Base-by-base conservation (phyloP, 2,113 vertebrate genomes). In the Eretmochelys imbricata region DNA sequence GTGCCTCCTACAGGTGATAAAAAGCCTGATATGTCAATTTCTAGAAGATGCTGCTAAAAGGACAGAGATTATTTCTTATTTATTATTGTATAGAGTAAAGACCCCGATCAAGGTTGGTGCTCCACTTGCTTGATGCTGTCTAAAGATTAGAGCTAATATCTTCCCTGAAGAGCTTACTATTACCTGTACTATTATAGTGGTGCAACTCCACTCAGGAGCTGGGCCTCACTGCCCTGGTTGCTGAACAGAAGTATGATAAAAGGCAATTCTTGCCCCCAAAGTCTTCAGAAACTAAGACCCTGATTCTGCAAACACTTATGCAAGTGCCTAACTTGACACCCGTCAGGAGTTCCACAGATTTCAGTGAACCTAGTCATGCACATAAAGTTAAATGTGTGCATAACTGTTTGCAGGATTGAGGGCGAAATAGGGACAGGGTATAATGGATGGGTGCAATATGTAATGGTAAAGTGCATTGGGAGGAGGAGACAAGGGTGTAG, bases 61-160 rank as follows among this genome's bases (percentile, higher is more conserved):
- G 14, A 6, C 16, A 24, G 17, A 22, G 5, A 48, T 72, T 46
- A 10, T 59, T 54, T 31, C 55, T 55, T 72, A 35, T 7, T n/a
- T 72, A 72, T 38, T 72, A n/a, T 72, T 4, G 27, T 72, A 38
- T 35, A 38, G n/a, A 9, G 8, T 72, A 38, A 9, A 72, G 65
- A 19, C 17, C n/a, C 19, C n/a, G 22, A 10, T 38, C 31, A 38
- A 31, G 35, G 10, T 38, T 38, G 65, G 6, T 75, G 84, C n/a
- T 75, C 13, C 35, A 29, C n/a, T 2, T 0, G 10, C n/a, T 13
- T 7, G 8, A 17, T 90, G 35, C 10, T 35, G 1, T 50, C 4
- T 14, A 38, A 5, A 42, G 10, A 29, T 12, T 65, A 69, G 53
- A 24, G 25, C 72, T 19, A 75, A 62, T 72, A 17, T 29, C 29